Evolutionary conservation across 1,140 invertebrate species (phyloP), one percentile per base, ranked within the genome.

Genomic region (Octopus sinensis): DNA sequence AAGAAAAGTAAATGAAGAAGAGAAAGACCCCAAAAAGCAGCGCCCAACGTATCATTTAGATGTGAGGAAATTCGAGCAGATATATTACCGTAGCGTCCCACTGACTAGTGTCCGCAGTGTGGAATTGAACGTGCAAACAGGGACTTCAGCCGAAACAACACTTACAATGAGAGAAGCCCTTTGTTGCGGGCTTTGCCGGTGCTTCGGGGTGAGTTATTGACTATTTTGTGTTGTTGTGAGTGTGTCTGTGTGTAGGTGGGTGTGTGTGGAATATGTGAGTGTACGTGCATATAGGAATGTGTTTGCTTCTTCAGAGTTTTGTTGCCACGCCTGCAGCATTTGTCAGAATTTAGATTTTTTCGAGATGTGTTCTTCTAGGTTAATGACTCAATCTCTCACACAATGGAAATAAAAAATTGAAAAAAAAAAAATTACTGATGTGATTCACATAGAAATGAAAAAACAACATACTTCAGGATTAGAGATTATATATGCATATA

Each of bases 81-180:
- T 86, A 4, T 83, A 80, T 52, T 88, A 85, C 84, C 85, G 86
- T 79, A 86, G 86, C 76, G 83, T 88, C 54, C 87, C 87, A 0
- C 82, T 88, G 53, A 84, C 83, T 76, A 85, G 84, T 80, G 86
- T 88, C 81, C 82, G 86, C 76, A 88, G 87, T 56, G 86, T 87
- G 17, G 87, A 88, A 54, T 71, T 88, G 53, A 84, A 83, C 62
- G 83, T 85, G 53, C 79, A 79, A 43, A 84, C 85, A 2, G 87
- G 87, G 5, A 84, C 85, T 3, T 79, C 82, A 10, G 84, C 86
- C 0, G 86, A 86, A 80, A 86, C 83, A 54, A 88, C 86, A 76
- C 80, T 88, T 30, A 85, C 80, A 1, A 78, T 82, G 53, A 83
- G 76, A 73, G 82, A 79, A 7, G 83, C 82, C 0, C 52, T 53